Conservation (phyloP, 2,797 vertebrate genomes). For the Scleropages formosus region DNA sequence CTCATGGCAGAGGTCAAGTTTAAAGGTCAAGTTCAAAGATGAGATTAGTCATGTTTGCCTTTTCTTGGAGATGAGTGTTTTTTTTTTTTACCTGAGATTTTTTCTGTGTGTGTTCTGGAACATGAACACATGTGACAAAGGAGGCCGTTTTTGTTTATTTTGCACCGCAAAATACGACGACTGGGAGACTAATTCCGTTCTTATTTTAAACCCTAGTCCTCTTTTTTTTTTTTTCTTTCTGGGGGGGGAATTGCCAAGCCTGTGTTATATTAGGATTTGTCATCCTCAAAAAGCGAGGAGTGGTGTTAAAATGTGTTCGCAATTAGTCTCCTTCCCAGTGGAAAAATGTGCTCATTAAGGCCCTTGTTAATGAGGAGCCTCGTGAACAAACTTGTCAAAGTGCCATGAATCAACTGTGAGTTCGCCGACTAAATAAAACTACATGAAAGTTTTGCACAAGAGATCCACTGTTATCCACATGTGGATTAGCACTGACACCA, state of each 20-base stretch:
- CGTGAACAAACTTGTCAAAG: slow-evolving; percentile 40
- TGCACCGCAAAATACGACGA: neutral
- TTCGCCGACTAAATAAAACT: slow-evolving; percentile 30
- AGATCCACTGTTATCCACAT: neutral
- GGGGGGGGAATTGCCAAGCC: too few relatives aligned
- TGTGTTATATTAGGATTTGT: slow-evolving; percentile 22
- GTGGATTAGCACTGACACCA: neutral
- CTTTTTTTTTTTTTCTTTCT: too few relatives aligned
- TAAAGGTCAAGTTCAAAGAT: slow-evolving; percentile 47
- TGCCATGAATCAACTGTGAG: slow-evolving; percentile 30
- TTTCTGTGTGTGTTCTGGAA: neutral
- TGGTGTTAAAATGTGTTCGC: slow-evolving; percentile 40
- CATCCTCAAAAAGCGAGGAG: slow-evolving; percentile 37
- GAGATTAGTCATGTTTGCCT: slow-evolving; percentile 39
- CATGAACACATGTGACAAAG: too few relatives aligned
- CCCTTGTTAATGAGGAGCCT: slow-evolving; percentile 41
- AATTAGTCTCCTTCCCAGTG: slow-evolving; percentile 44
- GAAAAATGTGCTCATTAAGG: slow-evolving; percentile 45
- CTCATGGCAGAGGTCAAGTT: slow-evolving; percentile 53
- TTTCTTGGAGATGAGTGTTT: slow-evolving; percentile 28
- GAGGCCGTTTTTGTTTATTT: neutral
- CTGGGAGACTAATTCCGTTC: neutral
- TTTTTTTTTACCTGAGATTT: slow-evolving; percentile 28
- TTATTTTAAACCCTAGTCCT: too few relatives aligned
- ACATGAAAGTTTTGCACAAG: neutral